Evolutionary conservation across 2,113 vertebrate genomes (phyloP), one percentile per base, ranked within the genome.

Genomic region (Pteruthius melanotis): DNA sequence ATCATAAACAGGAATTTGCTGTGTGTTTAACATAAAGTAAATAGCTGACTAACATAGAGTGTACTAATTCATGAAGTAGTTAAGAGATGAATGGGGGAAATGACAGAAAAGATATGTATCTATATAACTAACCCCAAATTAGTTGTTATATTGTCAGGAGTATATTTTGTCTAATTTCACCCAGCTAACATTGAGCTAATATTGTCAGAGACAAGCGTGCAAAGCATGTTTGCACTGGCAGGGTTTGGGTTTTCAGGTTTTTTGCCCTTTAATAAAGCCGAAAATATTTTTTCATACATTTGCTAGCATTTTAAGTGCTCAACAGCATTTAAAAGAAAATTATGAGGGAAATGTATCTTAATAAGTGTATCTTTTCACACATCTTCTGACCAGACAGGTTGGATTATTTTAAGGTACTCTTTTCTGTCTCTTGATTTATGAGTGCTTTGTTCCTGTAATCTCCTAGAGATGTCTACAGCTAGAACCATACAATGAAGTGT

Each of bases 401-500:
- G 21, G 14, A 28, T 30, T 42, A 10, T n/a, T 79, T 83, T 49
- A 95, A 60, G n/a, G 45, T 57, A 45, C 4, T 74, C 3, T 26
- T 26, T 75, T 61, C n/a, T 60, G 8, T 49, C 13, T 64, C 30
- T 79, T 63, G 39, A 77, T 88, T 40, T 84, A 28, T 69, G 57
- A 4, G 3, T 93, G 22, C 5, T 89, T 89, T 85, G 53, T 91
- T 83, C 63, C 44, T 83, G 93, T 49, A 12, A 50, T 78, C 31
- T 94, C 37, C 10, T 96, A 99, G 99, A 98, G 99, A 47, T 99
- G 99, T 83, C 98, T 99, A 8, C 99, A 99, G 92, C 87, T 99
- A 50, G 99, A 99, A 87, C 99, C 99, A 0, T 99, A 99, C 74
- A 99, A 99, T 11, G 99, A 99, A 94, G 99, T 99, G 57, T 99